Base-by-base conservation (phyloP, 1,140 invertebrate species). In the Anoplophora glabripennis region DNA sequence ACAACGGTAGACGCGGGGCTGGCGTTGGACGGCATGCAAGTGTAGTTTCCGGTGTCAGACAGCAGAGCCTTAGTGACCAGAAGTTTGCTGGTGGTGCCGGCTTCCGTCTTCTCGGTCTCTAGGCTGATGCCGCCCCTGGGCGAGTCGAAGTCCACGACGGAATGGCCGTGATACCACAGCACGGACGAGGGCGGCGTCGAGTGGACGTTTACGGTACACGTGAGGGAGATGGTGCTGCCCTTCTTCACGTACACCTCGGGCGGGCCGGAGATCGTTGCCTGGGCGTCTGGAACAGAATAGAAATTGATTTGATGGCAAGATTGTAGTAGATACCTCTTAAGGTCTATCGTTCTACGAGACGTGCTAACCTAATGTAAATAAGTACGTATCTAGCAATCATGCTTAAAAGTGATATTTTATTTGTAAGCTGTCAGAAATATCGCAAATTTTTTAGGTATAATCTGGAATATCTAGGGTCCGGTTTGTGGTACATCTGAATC, bases 101-200 rank as follows among this genome's bases (percentile, higher is more conserved):
- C 83, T 66, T 91, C 90, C 4, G 90, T 92, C 79, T 93, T 93
- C 77, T 94, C 92, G 1, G 92, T 94, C 77, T 94, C 91, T 66
- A 96, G 80, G 71, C 88, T 91, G 71, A 96, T 92, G 9, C 92
- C 92, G 47, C 87, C 88, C 63, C 90, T 82, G 12, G 90, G 86
- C 21, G 90, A 92, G 76, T 93, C 90, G 72, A 93, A 93, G 77
- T 93, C 90, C 7, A 93, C 86, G 12, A 92, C 83, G 9, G 85
- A 81, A 33, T 80, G 83, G 28, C 90, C 90, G 71, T 93, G 90
- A 73, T 91, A 91, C 90, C 89, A 92, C 62, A 85, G 77, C 11
- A 88, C 84, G 15, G 83, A 84, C 44, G 87, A 88, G 17, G 89
- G 89, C 14, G 89, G 89, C 55, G 88, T 89, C 41, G 90, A 91